These are phyloP conservation scores for Halcyon smyrnensis DNA, from an alignment of 2,797 vertebrate genomes.

Conservation along the genomic window DNA sequence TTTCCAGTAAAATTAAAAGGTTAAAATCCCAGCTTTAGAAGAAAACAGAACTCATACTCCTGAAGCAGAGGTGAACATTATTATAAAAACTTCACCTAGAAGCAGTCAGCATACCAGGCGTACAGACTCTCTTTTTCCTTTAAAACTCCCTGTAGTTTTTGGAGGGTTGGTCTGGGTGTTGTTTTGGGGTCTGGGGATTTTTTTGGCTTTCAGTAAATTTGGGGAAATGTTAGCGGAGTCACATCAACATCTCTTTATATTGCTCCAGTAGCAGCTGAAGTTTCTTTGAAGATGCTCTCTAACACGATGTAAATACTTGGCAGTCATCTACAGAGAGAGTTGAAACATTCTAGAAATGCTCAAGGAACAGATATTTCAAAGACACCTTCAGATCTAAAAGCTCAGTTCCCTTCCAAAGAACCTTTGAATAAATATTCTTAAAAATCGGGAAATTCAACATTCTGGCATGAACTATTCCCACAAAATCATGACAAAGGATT, in stretches of 20 bases:
- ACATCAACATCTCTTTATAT: neutral
- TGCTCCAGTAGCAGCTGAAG: neutral
- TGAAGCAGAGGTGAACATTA: neutral
- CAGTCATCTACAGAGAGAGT: neutral
- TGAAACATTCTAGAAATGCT: neutral
- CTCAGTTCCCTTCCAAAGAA: neutral
- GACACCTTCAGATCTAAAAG: neutral
- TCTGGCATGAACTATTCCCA: neutral
- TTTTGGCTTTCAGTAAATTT: neutral
- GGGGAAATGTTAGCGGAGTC: neutral
- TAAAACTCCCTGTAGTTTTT: neutral
- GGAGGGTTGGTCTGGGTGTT: neutral
- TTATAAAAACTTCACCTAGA: neutral
- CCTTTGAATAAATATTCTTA: neutral
- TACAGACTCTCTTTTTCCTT: neutral
- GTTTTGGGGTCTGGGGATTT: rapidly evolving
- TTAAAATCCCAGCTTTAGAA: neutral
- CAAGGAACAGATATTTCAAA: neutral
- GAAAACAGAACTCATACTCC: neutral
- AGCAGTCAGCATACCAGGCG: neutral
- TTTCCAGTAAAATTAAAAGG: neutral
- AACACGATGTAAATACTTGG: neutral
- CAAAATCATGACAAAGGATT: neutral
- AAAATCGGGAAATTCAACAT: neutral
- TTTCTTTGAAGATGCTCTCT: neutral